Evolutionary conservation across 1,140 invertebrate species (phyloP).

Genomic region (Diorhabda sublineata): DNA sequence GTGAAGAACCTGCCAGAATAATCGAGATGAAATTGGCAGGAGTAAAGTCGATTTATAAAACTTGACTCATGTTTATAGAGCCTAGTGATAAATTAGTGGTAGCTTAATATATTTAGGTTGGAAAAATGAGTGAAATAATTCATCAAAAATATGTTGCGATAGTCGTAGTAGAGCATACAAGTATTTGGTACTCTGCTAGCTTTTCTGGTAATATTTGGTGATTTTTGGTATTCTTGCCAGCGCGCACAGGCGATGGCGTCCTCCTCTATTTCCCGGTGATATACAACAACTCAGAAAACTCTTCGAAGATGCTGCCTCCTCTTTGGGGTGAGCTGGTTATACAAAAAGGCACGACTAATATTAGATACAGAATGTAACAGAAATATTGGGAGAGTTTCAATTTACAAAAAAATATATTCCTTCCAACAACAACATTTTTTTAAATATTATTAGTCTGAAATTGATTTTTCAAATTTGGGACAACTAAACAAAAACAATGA

Average conservation of each 20-base stretch:
- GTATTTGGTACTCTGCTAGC: neutral
- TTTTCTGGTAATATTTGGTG: neutral
- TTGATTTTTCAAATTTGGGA: no score
- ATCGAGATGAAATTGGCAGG: no score
- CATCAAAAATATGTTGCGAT: neutral
- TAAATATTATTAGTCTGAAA: no score
- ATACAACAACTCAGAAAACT: constrained; percentile 68
- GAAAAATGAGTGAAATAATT: no score
- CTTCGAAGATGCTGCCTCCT: constrained; percentile 60
- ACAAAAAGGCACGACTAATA: neutral
- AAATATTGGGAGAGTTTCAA: neutral
- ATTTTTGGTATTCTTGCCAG: constrained; percentile 44
- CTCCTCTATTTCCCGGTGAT: constrained; percentile 67
- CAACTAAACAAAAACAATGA: no score
- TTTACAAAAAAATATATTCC: neutral
- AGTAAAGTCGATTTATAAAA: no score
- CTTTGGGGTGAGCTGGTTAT: constrained; percentile 42
- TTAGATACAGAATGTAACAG: neutral
- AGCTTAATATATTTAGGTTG: no score
- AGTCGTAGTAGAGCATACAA: neutral
- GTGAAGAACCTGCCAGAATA: no score
- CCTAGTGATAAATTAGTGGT: no score
- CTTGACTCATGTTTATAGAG: no score
- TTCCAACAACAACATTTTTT: no score
- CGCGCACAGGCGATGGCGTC: constrained; percentile 64